phyloP scores from a whole-genome alignment of 2,888 invertebrate genomes.

The Silvanus unidentatus region DNA sequence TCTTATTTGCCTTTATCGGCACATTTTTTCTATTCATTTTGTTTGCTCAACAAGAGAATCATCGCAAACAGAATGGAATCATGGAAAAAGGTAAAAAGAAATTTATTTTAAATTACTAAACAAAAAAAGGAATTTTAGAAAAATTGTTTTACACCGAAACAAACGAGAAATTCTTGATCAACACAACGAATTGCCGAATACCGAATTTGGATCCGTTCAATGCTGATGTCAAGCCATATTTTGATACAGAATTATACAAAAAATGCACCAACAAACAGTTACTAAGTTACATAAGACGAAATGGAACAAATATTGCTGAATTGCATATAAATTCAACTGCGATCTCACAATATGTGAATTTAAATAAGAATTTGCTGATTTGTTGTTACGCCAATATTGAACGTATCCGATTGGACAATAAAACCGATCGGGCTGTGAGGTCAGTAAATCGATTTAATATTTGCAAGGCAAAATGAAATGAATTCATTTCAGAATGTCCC shows the following conservation, averaged over 20 bases:
- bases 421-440: conserved; percentile 36
- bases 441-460: not conserved
- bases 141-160: not conserved
- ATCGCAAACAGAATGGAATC: too few relatives aligned
- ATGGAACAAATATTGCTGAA: too few relatives aligned
- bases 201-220: conserved; percentile 31
- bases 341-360: too few relatives aligned
- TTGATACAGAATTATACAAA: conserved; percentile 22
- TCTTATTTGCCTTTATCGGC: too few relatives aligned
- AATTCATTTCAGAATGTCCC: not conserved
- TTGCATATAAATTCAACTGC: too few relatives aligned
- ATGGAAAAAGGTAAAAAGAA: not conserved
- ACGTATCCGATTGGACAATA: conserved; percentile 44
- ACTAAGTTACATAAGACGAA: conserved; percentile 26
- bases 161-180: conserved; percentile 23
- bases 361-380: conserved; percentile 6
- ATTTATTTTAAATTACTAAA: not conserved
- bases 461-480: too few relatives aligned
- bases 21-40: too few relatives aligned
- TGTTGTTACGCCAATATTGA: conserved; percentile 39
- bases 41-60: too few relatives aligned
- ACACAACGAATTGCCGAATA: conserved; percentile 31
- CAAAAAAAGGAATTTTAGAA: not conserved
- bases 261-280: conserved; percentile 26
- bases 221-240: conserved; percentile 27